Base-by-base conservation (phyloP, 2,888 invertebrate species). In the Chironomus riparius region DNA sequence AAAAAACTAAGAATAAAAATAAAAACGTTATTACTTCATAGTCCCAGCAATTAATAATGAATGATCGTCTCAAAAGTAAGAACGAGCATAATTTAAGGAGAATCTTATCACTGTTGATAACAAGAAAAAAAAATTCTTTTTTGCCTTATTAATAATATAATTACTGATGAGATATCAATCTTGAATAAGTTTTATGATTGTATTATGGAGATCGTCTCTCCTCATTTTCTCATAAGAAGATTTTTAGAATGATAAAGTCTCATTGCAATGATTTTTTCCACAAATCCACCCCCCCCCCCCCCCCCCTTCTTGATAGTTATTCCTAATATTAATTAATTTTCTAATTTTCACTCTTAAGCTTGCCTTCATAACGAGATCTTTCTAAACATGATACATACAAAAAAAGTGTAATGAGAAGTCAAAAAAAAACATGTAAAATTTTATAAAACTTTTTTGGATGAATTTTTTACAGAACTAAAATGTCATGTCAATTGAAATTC, bases 61-160 rank as follows among this genome's bases (percentile, higher is more conserved):
- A 38, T 38, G 38, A 38, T 38, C 38, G 38, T 38, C 38, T 38
- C 38, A 38, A 68, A 68, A 68, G 18, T 24, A 70, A 47, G 15
- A 70, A 21, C 15, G 28, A 18, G 56, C 56, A 47, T 70, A 70
- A 70, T 48, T 70, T 70, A 70, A 70, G 70, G 21, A 69, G 10
- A 12, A 47, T 70, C 70, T 70, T 70, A 70, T 70, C 70, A 56
- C 56, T 56, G 56, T 56, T 56, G 18, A 56, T 15, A 56, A 18
- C 56, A 56, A 15, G 15, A 5, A 5, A 50, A 56, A 56, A 56
- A 56, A 56, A 56, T 56, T 56, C 56, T 56, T 56, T 56, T 56
- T 56, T 56, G 56, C 56, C 56, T 56, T 56, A 56, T 56, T 56
- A 56, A 56, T 56, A 38, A 38, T 38, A 38, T 38, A 56, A 56